These are phyloP conservation scores for Anthoscopus minutus DNA, from an alignment of 2,113 vertebrate genomes.

Conservation along the genomic window DNA sequence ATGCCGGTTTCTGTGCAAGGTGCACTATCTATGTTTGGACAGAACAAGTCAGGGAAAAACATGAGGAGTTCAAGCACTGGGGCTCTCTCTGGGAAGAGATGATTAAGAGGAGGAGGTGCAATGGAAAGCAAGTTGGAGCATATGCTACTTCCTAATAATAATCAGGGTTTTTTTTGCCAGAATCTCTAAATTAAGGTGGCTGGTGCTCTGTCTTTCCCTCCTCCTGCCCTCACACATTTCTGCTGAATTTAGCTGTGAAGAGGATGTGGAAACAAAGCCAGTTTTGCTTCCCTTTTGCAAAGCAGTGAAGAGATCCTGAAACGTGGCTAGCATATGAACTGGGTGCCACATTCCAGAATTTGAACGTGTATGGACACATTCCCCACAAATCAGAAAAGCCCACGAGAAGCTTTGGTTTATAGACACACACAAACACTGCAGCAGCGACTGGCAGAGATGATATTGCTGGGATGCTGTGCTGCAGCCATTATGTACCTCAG, in stretches of 20 bases:
- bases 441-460: conserved; percentile 2
- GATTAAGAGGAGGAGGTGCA: not conserved
- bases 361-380: not conserved
- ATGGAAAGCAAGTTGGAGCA: not conserved
- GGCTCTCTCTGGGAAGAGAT: not conserved
- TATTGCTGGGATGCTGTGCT: not conserved
- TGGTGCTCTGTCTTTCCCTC: not conserved
- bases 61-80: not conserved
- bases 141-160: not conserved
- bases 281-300: conserved; percentile 17
- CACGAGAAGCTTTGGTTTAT: conserved; percentile 37
- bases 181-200: not conserved
- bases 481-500: conserved; percentile 3
- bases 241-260: conserved; percentile 29
- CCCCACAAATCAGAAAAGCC: conserved; percentile 28
- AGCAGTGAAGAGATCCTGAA: conserved; percentile 35
- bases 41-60: not conserved
- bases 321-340: conserved; percentile 11
- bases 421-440: conserved; percentile 2
- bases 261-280: conserved; percentile 25
- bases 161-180: not conserved
- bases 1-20: not conserved
- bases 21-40: not conserved
- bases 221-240: not conserved
- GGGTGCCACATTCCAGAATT: conserved; percentile 13